Percentiles rank a stretch among this genome's conserved stretches.
These are phyloP conservation scores for Mus caroli DNA, from an alignment of 2,797 vertebrate species.

Conservation along the genomic window DNA sequence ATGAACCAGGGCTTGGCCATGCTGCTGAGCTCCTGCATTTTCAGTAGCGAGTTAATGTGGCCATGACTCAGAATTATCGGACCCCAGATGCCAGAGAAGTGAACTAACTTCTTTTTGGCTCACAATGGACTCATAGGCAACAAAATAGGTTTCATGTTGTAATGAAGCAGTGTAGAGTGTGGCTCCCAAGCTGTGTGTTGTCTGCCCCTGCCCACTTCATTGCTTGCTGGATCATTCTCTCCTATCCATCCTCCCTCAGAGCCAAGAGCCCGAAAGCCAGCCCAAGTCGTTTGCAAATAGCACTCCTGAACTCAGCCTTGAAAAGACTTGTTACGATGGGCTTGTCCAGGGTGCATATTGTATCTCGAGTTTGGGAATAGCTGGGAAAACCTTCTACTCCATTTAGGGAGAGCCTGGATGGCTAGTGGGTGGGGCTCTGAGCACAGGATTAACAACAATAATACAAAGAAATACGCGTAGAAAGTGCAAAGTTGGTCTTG, in stretches of 20 bases:
- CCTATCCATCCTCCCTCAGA: slow-evolving; percentile 56
- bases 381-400: slow-evolving; percentile 37
- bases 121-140: slow-evolving; percentile 63
- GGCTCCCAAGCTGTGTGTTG: neutral
- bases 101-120: slow-evolving; percentile 79
- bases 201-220: neutral
- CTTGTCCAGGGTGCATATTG: neutral
- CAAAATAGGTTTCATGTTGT: slow-evolving; percentile 78
- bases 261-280: slow-evolving; percentile 78
- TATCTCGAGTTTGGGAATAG: slow-evolving; percentile 1
- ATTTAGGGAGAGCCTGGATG: slow-evolving; percentile 33
- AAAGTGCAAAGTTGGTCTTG: neutral
- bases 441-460: neutral
- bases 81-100: slow-evolving; percentile 77
- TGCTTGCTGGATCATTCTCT: neutral
- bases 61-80: slow-evolving; percentile 79
- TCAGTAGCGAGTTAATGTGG: slow-evolving; percentile 80
- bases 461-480: slow-evolving; percentile 3
- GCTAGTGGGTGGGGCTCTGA: neutral
- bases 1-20: slow-evolving; percentile 2
- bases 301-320: slow-evolving; percentile 58
- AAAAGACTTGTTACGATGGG: slow-evolving; percentile 8
- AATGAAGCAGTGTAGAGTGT: slow-evolving; percentile 83
- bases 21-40: slow-evolving; percentile 71
- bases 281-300: slow-evolving; percentile 79